A percentile compares a stretch with the other conserved stretches of the same genome.
Conservation (phyloP, 35 echinoderm and acorn worm genomes). For the Heliocidaris erythrogramma region DNA sequence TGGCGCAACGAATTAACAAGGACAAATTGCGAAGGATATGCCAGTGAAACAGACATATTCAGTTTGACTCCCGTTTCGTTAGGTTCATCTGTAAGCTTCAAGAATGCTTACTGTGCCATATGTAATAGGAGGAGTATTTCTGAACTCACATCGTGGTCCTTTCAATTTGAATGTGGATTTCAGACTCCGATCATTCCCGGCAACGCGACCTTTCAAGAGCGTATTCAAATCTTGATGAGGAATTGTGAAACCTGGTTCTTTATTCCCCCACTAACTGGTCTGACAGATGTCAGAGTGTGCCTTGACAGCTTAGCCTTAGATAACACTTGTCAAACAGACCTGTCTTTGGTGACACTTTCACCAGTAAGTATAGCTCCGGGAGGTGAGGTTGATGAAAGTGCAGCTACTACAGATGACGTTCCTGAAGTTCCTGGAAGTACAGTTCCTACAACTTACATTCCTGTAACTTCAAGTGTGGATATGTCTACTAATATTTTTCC, state of each 20-base stretch:
- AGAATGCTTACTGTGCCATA: background rate
- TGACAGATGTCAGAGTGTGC: background rate
- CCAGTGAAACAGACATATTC: background rate
- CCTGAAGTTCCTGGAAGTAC: too few relatives aligned
- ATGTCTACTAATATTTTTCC: too few relatives aligned
- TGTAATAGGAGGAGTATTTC: background rate
- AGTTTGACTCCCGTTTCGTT: background rate
- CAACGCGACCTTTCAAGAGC: background rate
- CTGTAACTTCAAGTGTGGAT: too few relatives aligned
- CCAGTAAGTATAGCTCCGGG: too few relatives aligned
- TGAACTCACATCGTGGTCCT: background rate
- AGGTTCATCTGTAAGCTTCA: background rate
- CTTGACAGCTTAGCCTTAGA: too few relatives aligned
- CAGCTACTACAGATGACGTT: too few relatives aligned
- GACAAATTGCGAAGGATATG: background rate
- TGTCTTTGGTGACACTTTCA: too few relatives aligned
- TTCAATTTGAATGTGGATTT: background rate
- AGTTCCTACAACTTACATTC: too few relatives aligned
- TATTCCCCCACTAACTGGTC: background rate
- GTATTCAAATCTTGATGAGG: background rate
- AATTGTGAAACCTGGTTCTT: background rate
- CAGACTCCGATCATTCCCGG: background rate
- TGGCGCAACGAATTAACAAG: background rate
- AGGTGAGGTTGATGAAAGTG: too few relatives aligned
- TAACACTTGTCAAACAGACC: background rate